These are phyloP conservation scores for Tretioscincus oriximinensis DNA, from an alignment of 2,113 vertebrate species.

Conservation along the genomic window DNA sequence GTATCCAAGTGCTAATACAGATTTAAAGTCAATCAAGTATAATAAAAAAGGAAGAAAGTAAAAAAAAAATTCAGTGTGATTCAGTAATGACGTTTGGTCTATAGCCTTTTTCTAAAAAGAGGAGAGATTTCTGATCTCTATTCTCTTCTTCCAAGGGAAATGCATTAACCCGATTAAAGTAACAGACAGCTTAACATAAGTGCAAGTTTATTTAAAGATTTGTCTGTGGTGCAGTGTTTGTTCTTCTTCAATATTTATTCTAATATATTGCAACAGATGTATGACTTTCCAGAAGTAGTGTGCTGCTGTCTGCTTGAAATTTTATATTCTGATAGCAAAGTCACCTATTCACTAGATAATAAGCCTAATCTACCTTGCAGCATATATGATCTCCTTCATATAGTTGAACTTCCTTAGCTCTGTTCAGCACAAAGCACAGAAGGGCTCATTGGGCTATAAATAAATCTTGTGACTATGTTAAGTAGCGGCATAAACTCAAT, in stretches of 20 bases:
- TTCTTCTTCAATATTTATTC: constrained; percentile 42
- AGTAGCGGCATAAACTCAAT: constrained; percentile 10
- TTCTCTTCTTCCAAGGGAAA: constrained; percentile 1
- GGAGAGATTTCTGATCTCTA: background rate
- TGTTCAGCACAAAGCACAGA: background rate
- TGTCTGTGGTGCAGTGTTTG: constrained; percentile 36
- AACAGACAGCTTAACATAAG: constrained; percentile 16
- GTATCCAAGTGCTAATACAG: background rate
- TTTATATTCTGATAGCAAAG: background rate
- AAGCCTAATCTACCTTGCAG: constrained; percentile 30
- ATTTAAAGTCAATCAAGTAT: too few species aligned
- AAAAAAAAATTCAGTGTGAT: background rate
- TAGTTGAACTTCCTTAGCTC: constrained; percentile 6
- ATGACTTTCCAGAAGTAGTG: constrained; percentile 5
- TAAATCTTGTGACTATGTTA: constrained; percentile 26
- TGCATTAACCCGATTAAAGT: background rate
- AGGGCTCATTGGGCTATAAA: constrained; percentile 23
- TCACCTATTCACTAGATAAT: constrained; percentile 16
- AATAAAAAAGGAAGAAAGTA: background rate
- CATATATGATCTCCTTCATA: background rate
- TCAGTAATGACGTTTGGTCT: fast-evolving
- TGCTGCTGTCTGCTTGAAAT: constrained; percentile 3
- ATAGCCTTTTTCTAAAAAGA: fast-evolving
- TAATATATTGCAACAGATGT: constrained; percentile 23
- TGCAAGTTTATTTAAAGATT: constrained; percentile 57